Evolutionary conservation across 2,113 vertebrate genomes (phyloP).

Genomic region (Callipepla californica): DNA sequence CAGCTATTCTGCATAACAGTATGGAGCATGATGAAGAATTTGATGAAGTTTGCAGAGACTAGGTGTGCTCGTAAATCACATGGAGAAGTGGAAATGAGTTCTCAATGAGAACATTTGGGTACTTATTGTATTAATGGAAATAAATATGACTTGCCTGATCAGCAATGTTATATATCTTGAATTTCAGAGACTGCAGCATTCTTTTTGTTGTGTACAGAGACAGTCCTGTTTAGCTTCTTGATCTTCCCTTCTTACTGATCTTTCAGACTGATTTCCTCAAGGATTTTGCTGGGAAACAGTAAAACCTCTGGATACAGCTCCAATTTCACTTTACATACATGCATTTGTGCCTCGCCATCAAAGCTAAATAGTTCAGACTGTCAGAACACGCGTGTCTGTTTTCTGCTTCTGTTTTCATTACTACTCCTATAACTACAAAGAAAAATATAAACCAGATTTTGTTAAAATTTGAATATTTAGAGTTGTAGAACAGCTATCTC

Average conservation of each 20-base stretch:
- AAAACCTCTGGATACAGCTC: background rate
- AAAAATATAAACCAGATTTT: background rate
- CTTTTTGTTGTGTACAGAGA: background rate
- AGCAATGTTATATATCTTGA: background rate
- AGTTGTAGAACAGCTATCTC: background rate
- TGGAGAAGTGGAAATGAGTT: background rate
- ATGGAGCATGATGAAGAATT: background rate
- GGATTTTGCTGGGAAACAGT: background rate
- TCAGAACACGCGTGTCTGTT: background rate
- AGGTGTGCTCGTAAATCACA: background rate
- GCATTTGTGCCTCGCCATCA: background rate
- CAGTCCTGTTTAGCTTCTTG: background rate
- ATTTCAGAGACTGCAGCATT: rapidly evolving
- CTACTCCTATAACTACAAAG: background rate
- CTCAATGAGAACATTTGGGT: background rate
- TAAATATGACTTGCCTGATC: background rate
- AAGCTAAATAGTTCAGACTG: background rate
- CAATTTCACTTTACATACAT: background rate
- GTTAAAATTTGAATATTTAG: background rate
- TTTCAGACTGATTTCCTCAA: background rate
- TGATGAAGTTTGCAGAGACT: background rate
- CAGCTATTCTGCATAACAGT: background rate
- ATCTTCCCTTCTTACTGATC: background rate
- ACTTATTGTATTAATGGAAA: background rate
- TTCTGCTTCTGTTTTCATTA: background rate